Percentiles rank a stretch among this genome's conserved stretches.
Evolutionary conservation across 1,140 invertebrate genomes (phyloP).

Genomic region (Polypedilum pembai): DNA sequence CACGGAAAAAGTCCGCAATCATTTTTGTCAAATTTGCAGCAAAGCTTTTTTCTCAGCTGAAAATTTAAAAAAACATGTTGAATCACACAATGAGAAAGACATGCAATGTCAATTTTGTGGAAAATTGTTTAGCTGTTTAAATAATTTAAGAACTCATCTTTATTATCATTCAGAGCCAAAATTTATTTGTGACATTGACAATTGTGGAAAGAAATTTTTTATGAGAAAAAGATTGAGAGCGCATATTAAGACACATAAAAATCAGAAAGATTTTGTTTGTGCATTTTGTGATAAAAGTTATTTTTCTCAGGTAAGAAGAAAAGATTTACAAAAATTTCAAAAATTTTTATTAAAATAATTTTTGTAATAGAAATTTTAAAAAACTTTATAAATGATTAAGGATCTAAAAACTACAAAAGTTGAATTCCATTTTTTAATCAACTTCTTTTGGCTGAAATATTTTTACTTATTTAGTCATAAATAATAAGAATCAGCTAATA

Average conservation of each 20-base stretch:
- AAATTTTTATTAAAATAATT: not conserved
- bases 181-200: constrained; percentile 39
- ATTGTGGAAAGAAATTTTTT: constrained; percentile 43
- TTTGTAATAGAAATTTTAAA: not conserved
- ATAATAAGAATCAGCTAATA: too few species aligned
- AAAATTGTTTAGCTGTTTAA: constrained; percentile 40
- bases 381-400: too few species aligned
- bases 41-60: constrained; percentile 1
- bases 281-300: not conserved
- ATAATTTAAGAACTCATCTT: constrained; percentile 40
- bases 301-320: not conserved
- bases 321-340: not conserved
- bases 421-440: too few species aligned
- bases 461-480: too few species aligned
- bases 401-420: too few species aligned
- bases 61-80: not conserved
- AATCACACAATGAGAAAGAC: constrained; percentile 5
- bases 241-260: constrained; percentile 34
- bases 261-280: constrained; percentile 26
- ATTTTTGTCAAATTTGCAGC: not conserved
- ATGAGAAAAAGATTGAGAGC: constrained; percentile 40
- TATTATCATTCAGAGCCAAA: constrained; percentile 40
- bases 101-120: constrained; percentile 39
- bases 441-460: too few species aligned
- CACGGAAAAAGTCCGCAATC: not conserved